phyloP scores from a whole-genome alignment of 2,113 vertebrate genomes.

The Ondatra zibethicus region DNA sequence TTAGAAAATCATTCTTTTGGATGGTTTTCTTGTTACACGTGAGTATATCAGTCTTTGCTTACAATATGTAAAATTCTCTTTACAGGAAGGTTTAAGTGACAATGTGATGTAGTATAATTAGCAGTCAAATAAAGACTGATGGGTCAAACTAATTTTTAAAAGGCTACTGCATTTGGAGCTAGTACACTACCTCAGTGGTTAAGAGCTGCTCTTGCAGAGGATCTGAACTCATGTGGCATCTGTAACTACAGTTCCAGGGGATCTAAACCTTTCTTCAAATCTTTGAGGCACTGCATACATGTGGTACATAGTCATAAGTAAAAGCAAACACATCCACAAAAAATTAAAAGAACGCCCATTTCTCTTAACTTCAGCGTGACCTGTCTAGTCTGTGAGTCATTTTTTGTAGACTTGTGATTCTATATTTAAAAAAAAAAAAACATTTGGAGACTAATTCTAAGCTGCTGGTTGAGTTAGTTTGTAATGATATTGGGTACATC shows the following conservation, averaged over 20 bases:
- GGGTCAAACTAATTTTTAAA: slow-evolving; percentile 41
- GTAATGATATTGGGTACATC: neutral
- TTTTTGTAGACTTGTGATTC: neutral
- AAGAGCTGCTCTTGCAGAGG: neutral
- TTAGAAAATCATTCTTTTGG: neutral
- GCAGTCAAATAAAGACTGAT: neutral
- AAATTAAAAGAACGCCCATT: neutral
- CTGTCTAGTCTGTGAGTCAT: neutral
- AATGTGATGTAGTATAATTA: neutral
- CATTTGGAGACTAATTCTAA: neutral
- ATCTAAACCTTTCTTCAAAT: neutral
- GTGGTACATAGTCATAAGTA: neutral
- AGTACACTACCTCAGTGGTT: neutral
- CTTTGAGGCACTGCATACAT: neutral
- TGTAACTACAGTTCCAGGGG: neutral
- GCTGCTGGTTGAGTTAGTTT: neutral
- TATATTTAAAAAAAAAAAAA: neutral
- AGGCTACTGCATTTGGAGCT: neutral
- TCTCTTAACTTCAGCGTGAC: neutral
- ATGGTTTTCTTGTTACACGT: neutral
- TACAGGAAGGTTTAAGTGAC: neutral
- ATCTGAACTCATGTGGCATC: neutral
- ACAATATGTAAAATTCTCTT: neutral
- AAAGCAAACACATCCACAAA: neutral
- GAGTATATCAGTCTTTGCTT: slow-evolving; percentile 4